Evolutionary conservation across 2,113 vertebrate species (phyloP).

Genomic region (Illadopsis cleaveri): DNA sequence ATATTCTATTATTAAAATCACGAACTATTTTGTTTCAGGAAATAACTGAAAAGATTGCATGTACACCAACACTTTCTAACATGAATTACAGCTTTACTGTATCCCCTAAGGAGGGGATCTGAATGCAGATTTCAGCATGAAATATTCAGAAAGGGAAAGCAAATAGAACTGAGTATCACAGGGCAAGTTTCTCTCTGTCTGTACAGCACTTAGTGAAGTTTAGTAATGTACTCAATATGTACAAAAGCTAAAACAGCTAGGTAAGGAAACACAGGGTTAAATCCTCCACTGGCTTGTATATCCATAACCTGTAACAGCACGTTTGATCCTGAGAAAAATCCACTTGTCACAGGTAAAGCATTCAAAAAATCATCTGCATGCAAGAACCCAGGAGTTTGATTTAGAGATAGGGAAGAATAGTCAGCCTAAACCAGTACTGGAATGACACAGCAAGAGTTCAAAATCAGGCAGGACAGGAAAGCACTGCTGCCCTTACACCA

Average conservation of each 20-base stretch:
- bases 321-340: not conserved
- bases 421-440: not conserved
- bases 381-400: not conserved
- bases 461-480: not conserved
- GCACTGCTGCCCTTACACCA: not conserved
- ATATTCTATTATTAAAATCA: not conserved
- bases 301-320: not conserved
- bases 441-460: not conserved
- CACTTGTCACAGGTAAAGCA: not conserved
- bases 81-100: not conserved
- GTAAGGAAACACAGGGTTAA: not conserved
- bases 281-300: not conserved
- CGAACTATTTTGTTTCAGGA: not conserved
- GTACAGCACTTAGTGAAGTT: not conserved
- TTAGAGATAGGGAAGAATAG: not conserved
- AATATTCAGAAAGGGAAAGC: not conserved
- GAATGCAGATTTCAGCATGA: not conserved
- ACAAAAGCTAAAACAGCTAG: not conserved
- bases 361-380: not conserved
- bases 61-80: not conserved
- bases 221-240: not conserved
- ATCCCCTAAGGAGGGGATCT: not conserved
- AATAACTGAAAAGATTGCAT: not conserved
- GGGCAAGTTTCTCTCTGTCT: not conserved
- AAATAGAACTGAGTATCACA: not conserved